Evolutionary conservation across 2,113 vertebrate genomes (phyloP).

Genomic region (Pampusana beccarii): DNA sequence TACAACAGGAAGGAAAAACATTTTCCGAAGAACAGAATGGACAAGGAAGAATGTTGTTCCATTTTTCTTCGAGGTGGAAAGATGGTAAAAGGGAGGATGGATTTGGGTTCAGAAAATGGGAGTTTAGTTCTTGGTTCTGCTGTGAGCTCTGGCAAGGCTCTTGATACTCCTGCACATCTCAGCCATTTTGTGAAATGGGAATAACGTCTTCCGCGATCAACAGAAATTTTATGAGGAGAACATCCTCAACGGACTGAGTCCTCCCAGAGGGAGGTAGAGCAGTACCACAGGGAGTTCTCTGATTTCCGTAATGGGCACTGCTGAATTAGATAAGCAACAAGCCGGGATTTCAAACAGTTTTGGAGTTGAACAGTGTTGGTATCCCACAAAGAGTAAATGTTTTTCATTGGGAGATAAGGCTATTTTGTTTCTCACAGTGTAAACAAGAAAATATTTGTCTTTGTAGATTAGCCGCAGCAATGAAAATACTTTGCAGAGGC

Average conservation of each 20-base stretch:
- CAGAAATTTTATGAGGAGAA: neutral
- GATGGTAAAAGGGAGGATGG: neutral
- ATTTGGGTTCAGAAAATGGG: neutral
- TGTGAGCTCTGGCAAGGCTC: neutral
- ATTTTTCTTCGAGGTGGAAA: neutral
- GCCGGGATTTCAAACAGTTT: conserved; percentile 4
- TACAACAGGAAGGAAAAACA: neutral
- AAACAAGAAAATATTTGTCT: conserved; percentile 51
- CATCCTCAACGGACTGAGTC: neutral
- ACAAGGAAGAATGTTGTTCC: neutral
- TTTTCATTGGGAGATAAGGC: conserved; percentile 21
- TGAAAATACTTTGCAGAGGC: neutral
- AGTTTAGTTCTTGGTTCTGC: neutral
- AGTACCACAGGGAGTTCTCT: neutral
- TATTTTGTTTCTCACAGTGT: conserved; percentile 14
- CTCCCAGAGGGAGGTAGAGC: neutral
- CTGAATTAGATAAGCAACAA: neutral
- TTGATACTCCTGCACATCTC: neutral
- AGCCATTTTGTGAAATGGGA: neutral
- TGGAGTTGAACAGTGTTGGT: neutral
- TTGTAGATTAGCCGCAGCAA: conserved; percentile 42
- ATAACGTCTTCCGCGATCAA: neutral
- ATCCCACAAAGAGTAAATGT: conserved; percentile 20
- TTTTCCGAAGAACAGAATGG: neutral
- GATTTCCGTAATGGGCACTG: neutral